A percentile compares a stretch with the other conserved stretches of the same genome.
Conservation (phyloP, 2,113 vertebrate genomes). For the Sander vitreus region DNA sequence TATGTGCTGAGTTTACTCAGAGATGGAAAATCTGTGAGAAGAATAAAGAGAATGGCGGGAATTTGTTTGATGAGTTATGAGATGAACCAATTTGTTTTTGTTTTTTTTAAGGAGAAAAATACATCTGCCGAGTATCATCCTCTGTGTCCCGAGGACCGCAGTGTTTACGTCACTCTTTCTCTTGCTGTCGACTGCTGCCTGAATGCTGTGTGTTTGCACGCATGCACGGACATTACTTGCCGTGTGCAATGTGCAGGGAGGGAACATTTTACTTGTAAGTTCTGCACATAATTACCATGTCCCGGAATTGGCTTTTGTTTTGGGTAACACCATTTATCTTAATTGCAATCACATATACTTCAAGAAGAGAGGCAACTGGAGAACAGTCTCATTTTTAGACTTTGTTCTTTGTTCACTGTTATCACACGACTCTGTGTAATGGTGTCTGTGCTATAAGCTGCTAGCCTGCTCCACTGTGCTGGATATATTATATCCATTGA, state of each 20-base stretch:
- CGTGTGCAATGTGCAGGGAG: conserved; percentile 42
- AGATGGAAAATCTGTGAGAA: conserved; percentile 67
- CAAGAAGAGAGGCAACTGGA: conserved; percentile 67
- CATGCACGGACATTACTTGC: conserved; percentile 31
- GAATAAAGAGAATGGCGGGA: conserved; percentile 73
- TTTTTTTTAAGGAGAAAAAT: conserved; percentile 50
- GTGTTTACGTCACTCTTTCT: conserved; percentile 71
- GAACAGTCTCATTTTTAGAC: conserved; percentile 77
- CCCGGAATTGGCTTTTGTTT: conserved; percentile 57
- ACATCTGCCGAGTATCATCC: conserved; percentile 71
- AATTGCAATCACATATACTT: conserved; percentile 82
- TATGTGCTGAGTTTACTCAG: conserved; percentile 68
- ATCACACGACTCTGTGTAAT: conserved; percentile 79
- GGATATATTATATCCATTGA: conserved; percentile 74
- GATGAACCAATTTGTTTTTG: conserved; percentile 69
- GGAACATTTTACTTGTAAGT: conserved; percentile 60
- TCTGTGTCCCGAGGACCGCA: conserved; percentile 60
- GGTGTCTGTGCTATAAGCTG: conserved; percentile 71
- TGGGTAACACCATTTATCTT: conserved; percentile 76
- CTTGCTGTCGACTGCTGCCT: conserved; percentile 50
- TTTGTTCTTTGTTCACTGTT: conserved; percentile 79
- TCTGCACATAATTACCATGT: conserved; percentile 72
- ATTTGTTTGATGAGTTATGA: conserved; percentile 82
- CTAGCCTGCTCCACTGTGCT: conserved; percentile 52
- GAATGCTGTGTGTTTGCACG: conserved; percentile 48